Conservation (phyloP, 35 echinoderm and acorn worm genomes). For the Stichopus chloronotus region DNA sequence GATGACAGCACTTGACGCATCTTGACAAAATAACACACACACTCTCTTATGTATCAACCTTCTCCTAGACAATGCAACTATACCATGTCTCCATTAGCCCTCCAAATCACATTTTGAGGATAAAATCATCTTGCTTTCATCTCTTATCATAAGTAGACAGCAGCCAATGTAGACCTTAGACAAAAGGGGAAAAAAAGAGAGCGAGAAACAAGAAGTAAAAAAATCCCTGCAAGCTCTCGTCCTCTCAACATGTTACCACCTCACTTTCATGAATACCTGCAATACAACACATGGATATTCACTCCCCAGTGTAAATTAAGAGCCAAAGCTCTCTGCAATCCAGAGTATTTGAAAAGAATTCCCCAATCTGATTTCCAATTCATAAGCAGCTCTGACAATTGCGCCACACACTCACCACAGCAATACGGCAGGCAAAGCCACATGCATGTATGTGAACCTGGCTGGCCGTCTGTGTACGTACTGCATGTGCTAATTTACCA, state of each 20-base stretch:
- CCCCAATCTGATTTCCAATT: conserved; percentile 61
- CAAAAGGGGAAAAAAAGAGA: background rate
- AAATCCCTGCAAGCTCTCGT: conserved; percentile 6
- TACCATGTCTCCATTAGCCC: background rate
- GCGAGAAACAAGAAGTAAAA: background rate
- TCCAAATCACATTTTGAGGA: conserved; percentile 20
- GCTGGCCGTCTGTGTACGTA: conserved; percentile 21
- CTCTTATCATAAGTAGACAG: conserved; percentile 16
- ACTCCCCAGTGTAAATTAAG: conserved; percentile 63
- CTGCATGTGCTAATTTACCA: conserved; percentile 56
- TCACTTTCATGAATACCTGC: conserved; percentile 49
- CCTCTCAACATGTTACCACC: conserved; percentile 51
- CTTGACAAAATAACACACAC: background rate
- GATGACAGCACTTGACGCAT: background rate
- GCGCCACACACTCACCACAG: background rate
- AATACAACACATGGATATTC: conserved; percentile 62
- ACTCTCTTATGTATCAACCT: background rate
- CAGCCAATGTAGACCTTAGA: background rate
- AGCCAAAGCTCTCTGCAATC: conserved; percentile 55
- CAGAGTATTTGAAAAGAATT: conserved; percentile 63
- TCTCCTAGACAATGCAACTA: conserved; percentile 1
- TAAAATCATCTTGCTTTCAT: conserved; percentile 25
- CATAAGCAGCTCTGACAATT: conserved; percentile 58
- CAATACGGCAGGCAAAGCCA: background rate
- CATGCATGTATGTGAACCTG: background rate